Evolutionary conservation across 37 sponge, comb jelly and placozoan species (phyloP).

Genomic region (Ianthella basta): DNA sequence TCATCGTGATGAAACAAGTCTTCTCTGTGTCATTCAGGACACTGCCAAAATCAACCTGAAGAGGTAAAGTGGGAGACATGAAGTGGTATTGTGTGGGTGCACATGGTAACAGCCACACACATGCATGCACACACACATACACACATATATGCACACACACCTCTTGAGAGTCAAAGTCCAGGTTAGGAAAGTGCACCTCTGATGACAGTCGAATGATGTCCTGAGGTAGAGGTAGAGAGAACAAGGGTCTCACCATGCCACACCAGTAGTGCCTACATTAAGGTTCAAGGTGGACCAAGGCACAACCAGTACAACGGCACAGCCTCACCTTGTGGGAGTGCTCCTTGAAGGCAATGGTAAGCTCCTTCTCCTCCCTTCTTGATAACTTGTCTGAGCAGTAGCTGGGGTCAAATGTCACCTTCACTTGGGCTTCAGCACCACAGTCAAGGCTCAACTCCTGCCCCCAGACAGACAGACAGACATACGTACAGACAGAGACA

Average conservation of each 20-base stretch:
- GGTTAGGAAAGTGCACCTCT: slow-evolving; percentile 93
- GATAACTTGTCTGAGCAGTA: slow-evolving; percentile 76
- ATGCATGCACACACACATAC: slow-evolving; percentile 7
- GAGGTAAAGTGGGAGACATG: neutral
- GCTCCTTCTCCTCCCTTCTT: slow-evolving; percentile 46
- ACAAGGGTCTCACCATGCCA: neutral
- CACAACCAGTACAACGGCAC: no score
- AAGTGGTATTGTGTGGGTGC: neutral
- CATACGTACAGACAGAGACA: neutral
- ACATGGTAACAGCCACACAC: neutral
- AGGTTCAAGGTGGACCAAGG: no score
- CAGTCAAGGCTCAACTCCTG: slow-evolving; percentile 60
- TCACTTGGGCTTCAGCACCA: slow-evolving; percentile 41
- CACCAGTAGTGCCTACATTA: no score
- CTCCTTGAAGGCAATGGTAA: slow-evolving; percentile 86
- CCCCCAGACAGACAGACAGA: neutral
- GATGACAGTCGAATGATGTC: slow-evolving; percentile 77
- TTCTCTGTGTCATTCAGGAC: slow-evolving; percentile 97
- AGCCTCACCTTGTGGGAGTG: slow-evolving; percentile 81
- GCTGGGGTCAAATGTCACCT: slow-evolving; percentile 82
- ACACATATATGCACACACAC: neutral
- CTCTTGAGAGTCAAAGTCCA: slow-evolving; percentile 69
- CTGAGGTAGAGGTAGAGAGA: slow-evolving; percentile 22
- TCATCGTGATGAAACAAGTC: slow-evolving; percentile 63
- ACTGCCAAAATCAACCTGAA: slow-evolving; percentile 89